A percentile compares a stretch with the other conserved stretches of the same genome.
These are phyloP conservation scores for Sander lucioperca DNA, from an alignment of 2,113 vertebrate genomes.

Conservation along the genomic window DNA sequence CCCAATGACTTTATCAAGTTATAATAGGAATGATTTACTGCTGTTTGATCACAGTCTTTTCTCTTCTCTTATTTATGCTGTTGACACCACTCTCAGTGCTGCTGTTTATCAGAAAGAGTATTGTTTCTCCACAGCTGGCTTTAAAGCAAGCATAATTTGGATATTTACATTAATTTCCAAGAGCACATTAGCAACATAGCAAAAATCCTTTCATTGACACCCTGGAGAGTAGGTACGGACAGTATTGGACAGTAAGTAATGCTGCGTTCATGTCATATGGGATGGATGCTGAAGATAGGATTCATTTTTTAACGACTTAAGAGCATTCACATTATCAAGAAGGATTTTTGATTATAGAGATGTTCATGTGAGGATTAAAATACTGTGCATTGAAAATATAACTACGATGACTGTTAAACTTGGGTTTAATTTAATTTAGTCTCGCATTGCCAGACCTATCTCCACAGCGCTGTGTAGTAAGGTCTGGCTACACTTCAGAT, in stretches of 20 bases:
- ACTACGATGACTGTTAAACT: not conserved
- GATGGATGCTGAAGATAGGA: not conserved
- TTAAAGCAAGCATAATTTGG: not conserved
- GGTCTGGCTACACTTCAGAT: too few species aligned
- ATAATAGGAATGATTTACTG: conserved; percentile 32
- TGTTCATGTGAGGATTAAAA: not conserved
- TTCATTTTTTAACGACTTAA: not conserved
- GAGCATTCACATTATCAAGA: not conserved
- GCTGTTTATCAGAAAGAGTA: not conserved
- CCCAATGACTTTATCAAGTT: conserved; percentile 38
- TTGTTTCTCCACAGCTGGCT: not conserved
- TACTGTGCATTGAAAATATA: not conserved
- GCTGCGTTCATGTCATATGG: not conserved
- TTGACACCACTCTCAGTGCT: not conserved
- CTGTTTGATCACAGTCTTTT: conserved; percentile 18
- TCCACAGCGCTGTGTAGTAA: too few species aligned
- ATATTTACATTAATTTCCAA: not conserved
- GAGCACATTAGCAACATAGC: not conserved
- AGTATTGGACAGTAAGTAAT: too few species aligned
- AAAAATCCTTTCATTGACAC: not conserved
- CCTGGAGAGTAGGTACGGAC: not conserved
- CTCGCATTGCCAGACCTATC: too few species aligned
- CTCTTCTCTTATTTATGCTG: not conserved
- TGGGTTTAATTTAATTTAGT: too few species aligned
- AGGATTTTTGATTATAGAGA: not conserved